Evolutionary conservation across 2,113 vertebrate genomes (phyloP).

Genomic region (Boulengeromyrus knoepffleri): DNA sequence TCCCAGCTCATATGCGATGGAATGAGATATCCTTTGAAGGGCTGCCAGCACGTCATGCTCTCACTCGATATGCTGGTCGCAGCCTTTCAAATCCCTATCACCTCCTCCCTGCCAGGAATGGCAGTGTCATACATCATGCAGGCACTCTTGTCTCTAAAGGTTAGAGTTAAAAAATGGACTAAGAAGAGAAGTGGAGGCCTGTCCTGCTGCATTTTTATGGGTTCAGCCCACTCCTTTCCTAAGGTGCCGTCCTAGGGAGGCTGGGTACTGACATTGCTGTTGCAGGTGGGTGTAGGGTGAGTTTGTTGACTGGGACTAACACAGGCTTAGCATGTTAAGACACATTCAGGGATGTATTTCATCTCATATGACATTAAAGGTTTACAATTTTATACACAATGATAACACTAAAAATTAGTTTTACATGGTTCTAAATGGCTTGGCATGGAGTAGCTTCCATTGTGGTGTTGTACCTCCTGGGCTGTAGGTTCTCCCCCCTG

Average conservation of each 20-base stretch:
- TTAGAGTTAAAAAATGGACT: constrained; percentile 36
- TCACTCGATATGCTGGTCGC: constrained; percentile 68
- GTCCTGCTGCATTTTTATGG: constrained; percentile 11
- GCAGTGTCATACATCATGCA: constrained; percentile 34
- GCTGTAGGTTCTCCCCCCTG: background rate
- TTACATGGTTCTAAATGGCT: background rate
- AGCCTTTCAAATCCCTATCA: constrained; percentile 72
- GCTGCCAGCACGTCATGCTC: constrained; percentile 68
- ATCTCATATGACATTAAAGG: background rate
- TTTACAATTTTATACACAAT: background rate
- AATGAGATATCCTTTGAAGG: constrained; percentile 83
- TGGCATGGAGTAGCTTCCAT: background rate
- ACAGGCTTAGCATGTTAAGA: background rate
- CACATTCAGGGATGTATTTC: background rate
- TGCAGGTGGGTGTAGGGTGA: background rate
- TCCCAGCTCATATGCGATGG: constrained; percentile 81
- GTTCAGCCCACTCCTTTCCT: background rate
- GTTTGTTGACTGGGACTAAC: background rate
- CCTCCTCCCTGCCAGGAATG: constrained; percentile 48
- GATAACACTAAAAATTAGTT: background rate
- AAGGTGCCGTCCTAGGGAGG: background rate
- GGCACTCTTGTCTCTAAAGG: constrained; percentile 29
- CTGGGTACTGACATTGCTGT: background rate
- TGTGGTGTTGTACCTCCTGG: background rate
- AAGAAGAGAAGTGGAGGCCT: background rate